Evolutionary conservation across 2,113 vertebrate species (phyloP).

Genomic region (Hucho hucho): DNA sequence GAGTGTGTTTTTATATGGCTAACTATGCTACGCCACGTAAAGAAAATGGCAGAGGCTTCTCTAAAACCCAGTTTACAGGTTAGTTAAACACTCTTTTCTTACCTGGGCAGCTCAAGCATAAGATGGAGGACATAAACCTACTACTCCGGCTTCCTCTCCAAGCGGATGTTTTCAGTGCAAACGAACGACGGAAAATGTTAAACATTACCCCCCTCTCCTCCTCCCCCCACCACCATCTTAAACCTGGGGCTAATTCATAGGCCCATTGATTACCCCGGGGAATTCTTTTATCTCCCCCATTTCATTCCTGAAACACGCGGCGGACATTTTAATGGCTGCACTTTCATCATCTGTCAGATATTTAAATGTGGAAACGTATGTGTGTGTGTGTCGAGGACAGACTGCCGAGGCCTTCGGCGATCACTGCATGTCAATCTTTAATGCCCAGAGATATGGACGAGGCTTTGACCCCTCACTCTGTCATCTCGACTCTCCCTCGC

Average conservation of each 20-base stretch:
- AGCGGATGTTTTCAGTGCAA: constrained; percentile 61
- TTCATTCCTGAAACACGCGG: constrained; percentile 73
- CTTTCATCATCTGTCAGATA: constrained; percentile 79
- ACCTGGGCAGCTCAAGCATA: constrained; percentile 2
- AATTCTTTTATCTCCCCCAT: constrained; percentile 77
- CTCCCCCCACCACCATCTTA: constrained; percentile 40
- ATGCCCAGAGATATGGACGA: constrained; percentile 69
- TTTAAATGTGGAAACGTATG: constrained; percentile 70
- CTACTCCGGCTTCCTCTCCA: constrained; percentile 30
- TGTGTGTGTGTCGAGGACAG: constrained; percentile 40
- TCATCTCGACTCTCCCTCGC: constrained; percentile 64
- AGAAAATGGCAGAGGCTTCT: not conserved
- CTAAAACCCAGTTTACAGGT: constrained; percentile 1
- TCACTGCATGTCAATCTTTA: constrained; percentile 74
- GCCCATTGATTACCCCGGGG: constrained; percentile 71
- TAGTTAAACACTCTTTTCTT: constrained; percentile 11
- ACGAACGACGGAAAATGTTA: constrained; percentile 29
- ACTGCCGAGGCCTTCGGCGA: constrained; percentile 51
- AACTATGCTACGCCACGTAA: not conserved
- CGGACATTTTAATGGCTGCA: constrained; percentile 77
- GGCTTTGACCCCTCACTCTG: constrained; percentile 68
- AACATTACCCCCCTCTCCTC: constrained; percentile 17
- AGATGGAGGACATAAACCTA: constrained; percentile 33
- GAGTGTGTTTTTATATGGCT: not conserved
- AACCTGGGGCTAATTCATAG: constrained; percentile 73